phyloP scores from a whole-genome alignment of 2,113 vertebrate genomes.

The Oryzias curvinotus region DNA sequence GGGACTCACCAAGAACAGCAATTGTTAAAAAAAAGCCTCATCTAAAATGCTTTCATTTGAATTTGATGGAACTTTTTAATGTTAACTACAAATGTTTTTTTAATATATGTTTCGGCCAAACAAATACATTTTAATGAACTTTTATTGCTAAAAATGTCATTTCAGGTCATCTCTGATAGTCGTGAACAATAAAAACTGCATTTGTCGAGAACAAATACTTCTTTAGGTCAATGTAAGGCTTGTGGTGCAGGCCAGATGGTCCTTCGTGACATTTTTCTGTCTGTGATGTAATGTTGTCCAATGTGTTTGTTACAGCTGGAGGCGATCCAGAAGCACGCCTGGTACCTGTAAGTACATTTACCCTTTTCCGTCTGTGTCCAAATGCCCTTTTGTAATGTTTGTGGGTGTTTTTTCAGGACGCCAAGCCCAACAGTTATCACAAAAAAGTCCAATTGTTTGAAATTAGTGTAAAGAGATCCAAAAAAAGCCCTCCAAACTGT shows the following conservation, averaged over 20 bases:
- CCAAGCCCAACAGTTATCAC: too few species aligned
- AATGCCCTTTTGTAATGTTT: neutral
- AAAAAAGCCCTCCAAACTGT: too few species aligned
- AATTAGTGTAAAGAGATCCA: too few species aligned
- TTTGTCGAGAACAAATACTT: neutral
- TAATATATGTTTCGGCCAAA: neutral
- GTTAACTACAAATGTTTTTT: too few species aligned
- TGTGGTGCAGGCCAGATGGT: neutral
- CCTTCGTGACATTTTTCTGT: neutral
- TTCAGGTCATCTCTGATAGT: neutral
- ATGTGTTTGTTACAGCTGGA: conserved; percentile 78
- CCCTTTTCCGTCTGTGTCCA: neutral
- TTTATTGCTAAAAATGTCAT: neutral
- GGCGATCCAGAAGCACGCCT: conserved; percentile 90
- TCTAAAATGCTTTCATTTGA: too few species aligned
- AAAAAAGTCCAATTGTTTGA: too few species aligned
- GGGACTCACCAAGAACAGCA: too few species aligned
- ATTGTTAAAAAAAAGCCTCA: too few species aligned
- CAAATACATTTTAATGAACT: neutral
- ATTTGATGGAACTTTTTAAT: too few species aligned
- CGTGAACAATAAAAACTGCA: neutral
- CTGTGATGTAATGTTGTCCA: conserved; percentile 1
- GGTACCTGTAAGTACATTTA: conserved; percentile 87
- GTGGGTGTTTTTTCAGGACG: neutral
- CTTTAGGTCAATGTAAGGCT: neutral